Base-by-base conservation (phyloP, 2,888 invertebrate species). In the Drosophila subquinaria region DNA sequence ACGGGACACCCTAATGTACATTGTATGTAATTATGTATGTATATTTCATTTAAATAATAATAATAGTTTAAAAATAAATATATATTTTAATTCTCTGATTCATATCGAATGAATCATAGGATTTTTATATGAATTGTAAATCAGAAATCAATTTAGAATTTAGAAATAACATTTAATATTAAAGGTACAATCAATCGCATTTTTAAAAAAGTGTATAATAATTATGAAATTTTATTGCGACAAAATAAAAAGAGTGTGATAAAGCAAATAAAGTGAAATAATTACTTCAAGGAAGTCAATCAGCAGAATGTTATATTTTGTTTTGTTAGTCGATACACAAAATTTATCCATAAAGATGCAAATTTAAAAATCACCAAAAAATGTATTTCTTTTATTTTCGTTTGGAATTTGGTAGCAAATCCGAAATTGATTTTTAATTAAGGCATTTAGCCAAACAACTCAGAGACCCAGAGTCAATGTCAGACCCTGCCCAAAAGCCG, bases 341-440 rank as follows among this genome's bases (percentile, higher is more conserved):
- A 43, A 76, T 70, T 60, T 47, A 36, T 73, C 60, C 47, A 51
- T 42, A 33, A 23, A 27, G 1, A 27, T 15, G n/a, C 23, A 42
- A 33, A 53, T 55, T 47, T 56, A 8, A 47, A n/a, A 42, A 27
- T 38, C 52, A 38, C 45, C 55, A 50, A 43, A 56, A 48, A 15
- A 47, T 40, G 10, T 15, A n/a, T 74, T 64, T 69, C 40, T 79
- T 64, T 73, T 64, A 53, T 45, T 59, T 38, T 35, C 52, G 33
- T 13, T 60, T 80, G 70, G 78, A 80, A 79, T 77, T 81, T 87
- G 90, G 90, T 83, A 90, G 88, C 89, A 76, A 69, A 75, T 69
- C 55, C 69, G 43, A 87, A 90, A 87, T 89, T 74, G 88, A 80
- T 78, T 90, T 90, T 89, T 90, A 88, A 88, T 88, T 82, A 87